Conservation (phyloP, 2,113 vertebrate genomes). For the Hyaena hyaena region DNA sequence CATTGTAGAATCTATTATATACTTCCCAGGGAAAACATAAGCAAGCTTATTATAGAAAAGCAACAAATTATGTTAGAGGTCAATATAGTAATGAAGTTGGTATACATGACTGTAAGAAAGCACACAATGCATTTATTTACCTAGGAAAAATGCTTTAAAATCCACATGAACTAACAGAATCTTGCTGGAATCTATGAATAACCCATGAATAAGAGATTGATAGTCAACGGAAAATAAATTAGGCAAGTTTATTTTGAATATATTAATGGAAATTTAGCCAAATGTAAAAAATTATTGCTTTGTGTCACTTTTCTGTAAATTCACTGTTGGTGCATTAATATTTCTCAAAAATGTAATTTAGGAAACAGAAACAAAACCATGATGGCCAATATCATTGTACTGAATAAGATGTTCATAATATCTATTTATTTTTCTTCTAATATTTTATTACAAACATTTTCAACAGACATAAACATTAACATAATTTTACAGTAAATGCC, state of each 20-base stretch:
- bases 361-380: neutral
- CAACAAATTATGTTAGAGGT: neutral
- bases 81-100: neutral
- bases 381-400: neutral
- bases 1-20: neutral
- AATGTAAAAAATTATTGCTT: neutral
- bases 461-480: neutral
- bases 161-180: neutral
- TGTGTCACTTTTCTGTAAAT: neutral
- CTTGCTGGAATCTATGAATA: conserved; percentile 3
- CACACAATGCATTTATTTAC: neutral
- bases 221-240: neutral
- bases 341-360: neutral
- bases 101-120: neutral
- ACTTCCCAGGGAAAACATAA: neutral
- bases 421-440: neutral
- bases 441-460: neutral
- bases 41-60: neutral
- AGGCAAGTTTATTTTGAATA: conserved; percentile 31
- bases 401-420: neutral
- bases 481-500: neutral
- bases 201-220: neutral
- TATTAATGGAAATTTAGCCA: neutral
- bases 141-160: neutral
- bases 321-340: neutral